Evolutionary conservation across 1,140 invertebrate genomes (phyloP), one percentile per base, ranked within the genome.

Genomic region (Elysia chlorotica): DNA sequence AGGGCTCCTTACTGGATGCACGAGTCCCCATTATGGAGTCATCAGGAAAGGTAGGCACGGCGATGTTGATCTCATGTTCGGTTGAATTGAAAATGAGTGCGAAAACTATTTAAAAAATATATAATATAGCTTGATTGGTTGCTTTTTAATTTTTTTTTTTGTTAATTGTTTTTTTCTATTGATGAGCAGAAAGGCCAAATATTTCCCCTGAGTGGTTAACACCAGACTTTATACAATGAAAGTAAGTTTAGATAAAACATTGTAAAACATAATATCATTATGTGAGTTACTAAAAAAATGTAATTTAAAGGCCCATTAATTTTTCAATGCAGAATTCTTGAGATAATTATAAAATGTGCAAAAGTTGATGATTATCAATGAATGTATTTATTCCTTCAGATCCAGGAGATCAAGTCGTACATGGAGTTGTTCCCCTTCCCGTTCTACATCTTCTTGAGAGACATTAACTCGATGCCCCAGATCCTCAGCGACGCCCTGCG

Each of bases 371-470:
- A n/a, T n/a, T n/a, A n/a, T n/a, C n/a, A n/a, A n/a, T n/a, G n/a
- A n/a, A n/a, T n/a, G n/a, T n/a, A n/a, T n/a, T n/a, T n/a, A n/a
- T n/a, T n/a, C n/a, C n/a, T 30, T 23, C 67, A 71, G 36, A 67
- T 74, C 31, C 33, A 61, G 28, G 75, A 76, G 30, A 76, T 74
- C 62, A 76, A 53, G 69, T 90, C 91, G 19, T 99, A 99, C 85
- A 92, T 99, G 90, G 96, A 98, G 78, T 91, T 90, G 74, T 99
- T 99, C 87, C 98, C 98, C 5, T 99, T 99, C 85, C 96, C 97
- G n/a, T 99, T 97, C 89, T 99, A 99, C 86, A 91, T 99, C 30
- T 94, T 99, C 78, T 89, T 99, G 5, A 88, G 94, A 68, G 94
- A 99, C 83, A 92, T 99, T 74, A 92, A 92, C 73, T 91, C 92